phyloP scores from a whole-genome alignment of 2,797 vertebrate genomes.

The Xenops minutus region DNA sequence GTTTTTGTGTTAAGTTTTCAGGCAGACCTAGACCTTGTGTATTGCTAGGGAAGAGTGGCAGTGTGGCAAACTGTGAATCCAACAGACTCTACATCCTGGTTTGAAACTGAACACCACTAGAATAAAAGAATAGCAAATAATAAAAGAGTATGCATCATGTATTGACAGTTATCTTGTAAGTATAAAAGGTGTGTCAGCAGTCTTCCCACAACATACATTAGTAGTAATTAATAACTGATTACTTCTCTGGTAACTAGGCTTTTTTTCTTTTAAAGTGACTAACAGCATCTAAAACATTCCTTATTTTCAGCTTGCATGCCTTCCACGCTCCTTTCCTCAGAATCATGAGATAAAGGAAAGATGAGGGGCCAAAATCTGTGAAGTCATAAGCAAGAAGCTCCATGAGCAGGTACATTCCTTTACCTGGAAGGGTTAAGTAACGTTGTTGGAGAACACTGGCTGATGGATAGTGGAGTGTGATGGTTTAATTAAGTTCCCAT shows the following conservation, averaged over 20 bases:
- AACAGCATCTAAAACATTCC: background rate
- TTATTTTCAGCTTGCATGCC: background rate
- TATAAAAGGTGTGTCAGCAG: slow-evolving; percentile 27
- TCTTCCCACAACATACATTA: background rate
- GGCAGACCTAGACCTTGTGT: background rate
- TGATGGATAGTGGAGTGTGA: background rate
- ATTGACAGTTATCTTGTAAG: slow-evolving; percentile 37
- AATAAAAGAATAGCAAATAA: slow-evolving; percentile 55
- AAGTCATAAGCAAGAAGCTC: background rate
- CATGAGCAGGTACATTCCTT: background rate
- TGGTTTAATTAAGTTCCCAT: background rate
- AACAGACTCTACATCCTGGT: background rate
- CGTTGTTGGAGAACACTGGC: background rate
- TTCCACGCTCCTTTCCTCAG: background rate
- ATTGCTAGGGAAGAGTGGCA: slow-evolving; percentile 11
- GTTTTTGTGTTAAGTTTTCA: slow-evolving; percentile 37
- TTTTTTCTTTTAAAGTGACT: background rate
- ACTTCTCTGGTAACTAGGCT: background rate
- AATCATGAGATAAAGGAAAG: background rate
- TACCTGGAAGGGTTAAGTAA: background rate
- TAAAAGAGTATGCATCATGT: background rate
- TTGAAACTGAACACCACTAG: slow-evolving; percentile 58
- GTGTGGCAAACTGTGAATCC: background rate
- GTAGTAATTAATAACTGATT: background rate
- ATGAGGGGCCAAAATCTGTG: background rate